Evolutionary conservation across 2,888 invertebrate genomes (phyloP), one percentile per base, ranked within the genome.

Genomic region (Molanna angustata): DNA sequence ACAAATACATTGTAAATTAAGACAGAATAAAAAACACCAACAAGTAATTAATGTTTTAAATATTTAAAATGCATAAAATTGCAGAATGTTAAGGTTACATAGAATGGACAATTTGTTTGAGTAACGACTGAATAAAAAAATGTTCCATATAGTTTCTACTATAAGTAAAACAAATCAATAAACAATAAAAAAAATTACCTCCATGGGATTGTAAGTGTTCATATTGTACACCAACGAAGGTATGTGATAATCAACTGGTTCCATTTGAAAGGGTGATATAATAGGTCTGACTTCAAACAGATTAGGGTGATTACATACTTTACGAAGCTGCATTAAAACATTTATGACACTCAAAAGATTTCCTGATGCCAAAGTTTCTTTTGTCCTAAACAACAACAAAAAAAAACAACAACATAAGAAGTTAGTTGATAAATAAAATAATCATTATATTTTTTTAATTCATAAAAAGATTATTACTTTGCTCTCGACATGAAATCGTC

Each of bases 401-500:
- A 33, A 27, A 47, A 18, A 49, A 47, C 45, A 17, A 43, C 21
- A 39, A 52, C 19, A 37, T 18, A 35, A 20, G 22, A 13, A 48
- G 33, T 50, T 31, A 45, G 27, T 27, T 27, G 11, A 27, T 22
- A 50, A 16, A 9, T 18, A 27, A 27, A 17, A 13, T n/a, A 6
- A 40, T 13, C 11, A 40, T 18, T 6, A 20, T 9, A 37, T 21
- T 17, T 17, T 14, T 16, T 19, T 16, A 1, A 31, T 19, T 13
- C 11, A 32, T n/a, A 35, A 20, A 27, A 22, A 3, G 2, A 9
- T 59, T 78, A 85, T 80, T 74, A 92, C 91, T 90, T 90, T 66
- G 96, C 86, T 64, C 94, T 84, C 48, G 94, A 88, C 97, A 99
- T 98, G 75, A 98, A 99, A 73, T 99, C 99, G 74, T 99, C 98